Evolutionary conservation across 2,113 vertebrate genomes (phyloP).

Genomic region (Dipodomys spectabilis): DNA sequence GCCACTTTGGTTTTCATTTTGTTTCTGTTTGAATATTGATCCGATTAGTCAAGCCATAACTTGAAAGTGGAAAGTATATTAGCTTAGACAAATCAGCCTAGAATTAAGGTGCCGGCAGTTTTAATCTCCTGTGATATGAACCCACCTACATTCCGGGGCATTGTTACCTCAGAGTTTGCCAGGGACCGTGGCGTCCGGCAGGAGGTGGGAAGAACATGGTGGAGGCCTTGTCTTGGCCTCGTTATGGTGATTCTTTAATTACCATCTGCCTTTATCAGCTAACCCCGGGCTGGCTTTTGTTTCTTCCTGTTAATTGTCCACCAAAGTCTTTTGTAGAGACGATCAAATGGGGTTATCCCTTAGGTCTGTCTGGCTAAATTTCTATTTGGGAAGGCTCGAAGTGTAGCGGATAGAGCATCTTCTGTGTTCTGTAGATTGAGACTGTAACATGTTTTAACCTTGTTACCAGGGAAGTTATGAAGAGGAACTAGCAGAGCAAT

Average conservation of each 20-base stretch:
- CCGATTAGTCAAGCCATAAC: neutral
- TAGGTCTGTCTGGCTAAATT: neutral
- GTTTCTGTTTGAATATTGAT: neutral
- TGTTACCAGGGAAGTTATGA: neutral
- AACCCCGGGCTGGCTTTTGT: neutral
- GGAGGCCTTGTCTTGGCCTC: neutral
- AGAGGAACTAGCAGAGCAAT: neutral
- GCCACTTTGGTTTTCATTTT: neutral
- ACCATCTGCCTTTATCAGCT: neutral
- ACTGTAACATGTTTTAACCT: neutral
- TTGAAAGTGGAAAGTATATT: neutral
- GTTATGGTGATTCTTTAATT: neutral
- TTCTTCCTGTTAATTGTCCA: slow-evolving; percentile 20
- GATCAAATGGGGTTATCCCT: neutral
- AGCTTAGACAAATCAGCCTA: neutral
- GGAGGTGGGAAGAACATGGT: neutral
- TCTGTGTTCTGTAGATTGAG: neutral
- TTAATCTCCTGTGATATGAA: slow-evolving; percentile 9
- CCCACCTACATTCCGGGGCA: neutral
- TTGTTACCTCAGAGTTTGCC: neutral
- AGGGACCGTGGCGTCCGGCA: neutral
- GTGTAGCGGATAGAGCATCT: neutral
- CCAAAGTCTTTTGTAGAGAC: slow-evolving; percentile 12
- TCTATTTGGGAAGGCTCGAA: neutral
- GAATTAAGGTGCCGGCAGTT: neutral